Base-by-base conservation (phyloP, 2,888 invertebrate genomes). In the Camponotus fellah region DNA sequence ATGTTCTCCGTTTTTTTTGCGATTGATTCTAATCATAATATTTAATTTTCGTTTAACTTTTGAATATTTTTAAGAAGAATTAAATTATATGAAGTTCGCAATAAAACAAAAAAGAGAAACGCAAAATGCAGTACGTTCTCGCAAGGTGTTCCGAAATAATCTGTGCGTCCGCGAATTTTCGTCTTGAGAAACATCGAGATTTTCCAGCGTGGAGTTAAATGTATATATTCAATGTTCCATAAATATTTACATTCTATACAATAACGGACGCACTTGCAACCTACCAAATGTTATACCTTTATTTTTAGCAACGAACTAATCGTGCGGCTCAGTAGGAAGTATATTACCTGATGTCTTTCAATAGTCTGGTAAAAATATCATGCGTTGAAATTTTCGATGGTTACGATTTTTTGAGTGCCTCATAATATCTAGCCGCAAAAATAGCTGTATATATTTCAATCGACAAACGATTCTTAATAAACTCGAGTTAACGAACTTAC, bases 241-340 rank as follows among this genome's bases (percentile, higher is more conserved):
- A 85, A 81, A 86, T 85, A 85, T 81, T 86, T 82, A 82, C 76
- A 82, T 85, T 72, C 68, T 53, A 53, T 79, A 66, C 60, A 79
- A 85, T 83, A 83, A 85, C 82, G 69, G 71, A 80, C 74, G 72
- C 43, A 75, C 66, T 79, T 75, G 53, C 58, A 64, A 72, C 79
- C 65, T 69, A 64, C 76, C 83, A 77, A 80, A 85, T 71, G 77
- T 75, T 79, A 53, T n/a, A 64, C 56, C 82, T 89, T 89, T 89
- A 89, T 89, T 89, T 89, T 89, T 89, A 89, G 89, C 90, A 66
- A 64, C 81, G 71, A 64, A 21, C 90, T 82, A 83, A 90, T 86
- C 68, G 82, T 21, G 56, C 62, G 26, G 40, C 34, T 69, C 32
- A 58, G 58, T 69, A 53, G 26, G 76, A 87, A 84, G 58, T 75